Percentiles rank a stretch among this genome's conserved stretches.
Conservation (phyloP, 1,140 invertebrate genomes). For the Diuraphis noxia region DNA sequence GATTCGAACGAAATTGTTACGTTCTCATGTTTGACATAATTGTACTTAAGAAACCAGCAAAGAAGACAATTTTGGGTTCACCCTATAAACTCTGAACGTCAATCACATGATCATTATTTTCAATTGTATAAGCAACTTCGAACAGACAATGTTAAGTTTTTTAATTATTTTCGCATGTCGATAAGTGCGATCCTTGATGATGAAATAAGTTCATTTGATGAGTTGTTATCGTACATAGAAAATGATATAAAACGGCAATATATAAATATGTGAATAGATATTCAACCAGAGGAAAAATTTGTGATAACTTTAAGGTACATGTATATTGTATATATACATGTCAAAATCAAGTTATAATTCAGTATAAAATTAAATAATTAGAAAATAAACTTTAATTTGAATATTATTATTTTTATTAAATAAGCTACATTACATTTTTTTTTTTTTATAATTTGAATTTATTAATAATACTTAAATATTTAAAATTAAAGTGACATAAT, state of each 20-base stretch:
- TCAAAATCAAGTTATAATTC: background rate
- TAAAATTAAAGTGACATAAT: background rate
- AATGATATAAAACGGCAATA: slow-evolving; percentile 58
- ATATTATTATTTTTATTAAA: slow-evolving; percentile 3
- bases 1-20: background rate
- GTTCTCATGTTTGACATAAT: background rate
- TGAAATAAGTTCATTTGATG: background rate
- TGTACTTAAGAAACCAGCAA: background rate
- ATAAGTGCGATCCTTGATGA: too few species aligned
- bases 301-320: slow-evolving; percentile 58
- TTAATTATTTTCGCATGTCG: background rate
- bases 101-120: background rate
- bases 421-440: background rate
- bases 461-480: background rate
- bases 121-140: background rate
- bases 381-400: background rate
- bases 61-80: background rate
- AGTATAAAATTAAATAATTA: background rate
- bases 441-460: background rate
- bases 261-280: slow-evolving; percentile 59
- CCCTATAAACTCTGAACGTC: background rate
- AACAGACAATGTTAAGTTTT: background rate
- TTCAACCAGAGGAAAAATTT: slow-evolving; percentile 59
- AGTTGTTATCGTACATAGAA: background rate
- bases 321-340: too few species aligned